Conservation (phyloP, 2,888 invertebrate species). For the Harpalus rufipes region DNA sequence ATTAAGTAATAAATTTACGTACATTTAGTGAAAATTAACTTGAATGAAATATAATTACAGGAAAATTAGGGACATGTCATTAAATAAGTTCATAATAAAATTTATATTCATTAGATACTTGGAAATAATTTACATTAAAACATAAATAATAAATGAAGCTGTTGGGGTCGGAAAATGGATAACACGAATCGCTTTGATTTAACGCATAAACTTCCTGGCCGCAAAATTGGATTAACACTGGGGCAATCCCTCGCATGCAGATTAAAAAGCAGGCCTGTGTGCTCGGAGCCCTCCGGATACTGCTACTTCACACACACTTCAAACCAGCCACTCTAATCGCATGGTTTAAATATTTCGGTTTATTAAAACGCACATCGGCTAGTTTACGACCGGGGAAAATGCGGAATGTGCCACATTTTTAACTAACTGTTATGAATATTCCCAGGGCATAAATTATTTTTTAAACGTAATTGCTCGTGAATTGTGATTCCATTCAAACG, state of each 20-base stretch:
- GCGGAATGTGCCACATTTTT: constrained; percentile 39
- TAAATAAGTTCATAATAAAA: not conserved
- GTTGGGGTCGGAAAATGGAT: constrained; percentile 11
- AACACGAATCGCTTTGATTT: constrained; percentile 50
- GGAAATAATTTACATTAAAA: not conserved
- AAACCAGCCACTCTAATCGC: constrained; percentile 16
- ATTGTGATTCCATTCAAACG: constrained; percentile 3
- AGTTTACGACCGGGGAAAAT: not conserved
- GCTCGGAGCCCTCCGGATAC: not conserved
- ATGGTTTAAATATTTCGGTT: constrained; percentile 30
- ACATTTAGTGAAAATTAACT: not conserved
- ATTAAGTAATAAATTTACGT: no score
- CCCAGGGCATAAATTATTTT: constrained; percentile 15
- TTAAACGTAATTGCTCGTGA: not conserved
- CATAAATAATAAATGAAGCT: not conserved
- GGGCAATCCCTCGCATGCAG: not conserved
- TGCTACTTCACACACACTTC: not conserved
- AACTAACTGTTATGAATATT: constrained; percentile 34
- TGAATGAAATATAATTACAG: not conserved
- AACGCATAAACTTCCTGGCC: constrained; percentile 45
- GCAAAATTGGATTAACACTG: constrained; percentile 47
- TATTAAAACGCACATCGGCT: constrained; percentile 9
- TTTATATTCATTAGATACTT: not conserved
- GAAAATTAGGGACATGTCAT: not conserved
- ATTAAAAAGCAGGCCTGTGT: constrained; percentile 28